These are phyloP conservation scores for Sebastiscus tertius DNA, from an alignment of 2,797 vertebrate genomes.

Conservation along the genomic window DNA sequence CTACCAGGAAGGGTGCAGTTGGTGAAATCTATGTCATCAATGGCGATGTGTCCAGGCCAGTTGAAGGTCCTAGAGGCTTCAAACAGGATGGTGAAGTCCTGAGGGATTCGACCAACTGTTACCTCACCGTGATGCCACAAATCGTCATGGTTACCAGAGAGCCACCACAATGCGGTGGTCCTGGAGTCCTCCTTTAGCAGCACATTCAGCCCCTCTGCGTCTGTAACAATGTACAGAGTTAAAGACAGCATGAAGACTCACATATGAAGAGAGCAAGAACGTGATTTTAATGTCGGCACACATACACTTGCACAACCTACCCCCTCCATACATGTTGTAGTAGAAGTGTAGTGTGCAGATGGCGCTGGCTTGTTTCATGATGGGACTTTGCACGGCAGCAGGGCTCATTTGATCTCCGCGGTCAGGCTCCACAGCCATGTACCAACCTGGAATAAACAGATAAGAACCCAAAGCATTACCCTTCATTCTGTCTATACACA, in stretches of 20 bases:
- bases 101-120: constrained; percentile 67
- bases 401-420: constrained; percentile 64
- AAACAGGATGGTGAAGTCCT: constrained; percentile 76
- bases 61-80: constrained; percentile 73
- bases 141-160: constrained; percentile 67
- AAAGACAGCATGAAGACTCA: not conserved
- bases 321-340: constrained; percentile 79
- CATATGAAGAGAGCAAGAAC: not conserved
- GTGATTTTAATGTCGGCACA: not conserved
- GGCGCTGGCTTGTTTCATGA: constrained; percentile 73
- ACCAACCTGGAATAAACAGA: constrained; percentile 75
- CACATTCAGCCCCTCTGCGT: constrained; percentile 68
- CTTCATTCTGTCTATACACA: not conserved
- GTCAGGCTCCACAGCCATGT: constrained; percentile 72
- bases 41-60: constrained; percentile 71
- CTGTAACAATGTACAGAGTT: constrained; percentile 45
- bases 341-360: constrained; percentile 80
- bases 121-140: constrained; percentile 73
- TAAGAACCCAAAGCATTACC: not conserved
- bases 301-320: constrained; percentile 58
- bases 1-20: constrained; percentile 80
- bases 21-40: constrained; percentile 80
- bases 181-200: constrained; percentile 63
- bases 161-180: constrained; percentile 75
- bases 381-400: constrained; percentile 74